Evolutionary conservation across 1,140 invertebrate genomes (phyloP), one percentile per base, ranked within the genome.

Genomic region (Piezodorus guildinii): DNA sequence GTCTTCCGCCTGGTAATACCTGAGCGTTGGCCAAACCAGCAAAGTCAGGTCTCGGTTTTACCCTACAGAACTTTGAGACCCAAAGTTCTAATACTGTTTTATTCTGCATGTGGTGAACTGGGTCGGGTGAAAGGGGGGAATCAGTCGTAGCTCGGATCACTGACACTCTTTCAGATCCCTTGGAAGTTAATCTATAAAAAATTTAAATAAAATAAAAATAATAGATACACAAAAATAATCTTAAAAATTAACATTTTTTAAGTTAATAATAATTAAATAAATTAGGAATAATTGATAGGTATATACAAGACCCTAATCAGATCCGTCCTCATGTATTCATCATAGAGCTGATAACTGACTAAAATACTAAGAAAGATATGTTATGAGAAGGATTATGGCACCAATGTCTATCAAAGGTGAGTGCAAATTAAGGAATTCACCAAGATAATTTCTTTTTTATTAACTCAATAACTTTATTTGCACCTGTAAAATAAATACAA

Each of bases 61-160:
- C 23, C 54, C 60, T 66, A 27, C 69, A 75, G 67, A 73, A 82
- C 69, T 71, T 80, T 70, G 70, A 76, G 65, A 68, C 77, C 80
- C 69, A 83, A 1, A 88, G 81, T 59, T 90, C 87, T 1, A 87
- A 73, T 80, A 83, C 66, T 23, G 68, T 52, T 51, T 65, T 66
- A 25, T 56, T 21, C 23, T 56, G 52, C 15, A 25, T 25, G 54
- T 64, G 19, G 63, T 68, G 60, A 21, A 62, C 46, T 34, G 62
- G 34, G 8, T 87, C 85, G 0, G 89, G 85, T 1, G 85, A 89
- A 75, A 90, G 84, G 0, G 88, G 88, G 0, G 88, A 89, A 71
- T 92, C 88, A 0, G 88, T 87, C 1, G 86, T 87, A 1, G 87
- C 85, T 59, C 86, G 76, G 61, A 90, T 88, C 0, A 89, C 86